Percentiles rank a stretch among this genome's conserved stretches.
These are phyloP conservation scores for Listronotus bonariensis DNA, from an alignment of 1,140 invertebrate genomes.

Conservation along the genomic window DNA sequence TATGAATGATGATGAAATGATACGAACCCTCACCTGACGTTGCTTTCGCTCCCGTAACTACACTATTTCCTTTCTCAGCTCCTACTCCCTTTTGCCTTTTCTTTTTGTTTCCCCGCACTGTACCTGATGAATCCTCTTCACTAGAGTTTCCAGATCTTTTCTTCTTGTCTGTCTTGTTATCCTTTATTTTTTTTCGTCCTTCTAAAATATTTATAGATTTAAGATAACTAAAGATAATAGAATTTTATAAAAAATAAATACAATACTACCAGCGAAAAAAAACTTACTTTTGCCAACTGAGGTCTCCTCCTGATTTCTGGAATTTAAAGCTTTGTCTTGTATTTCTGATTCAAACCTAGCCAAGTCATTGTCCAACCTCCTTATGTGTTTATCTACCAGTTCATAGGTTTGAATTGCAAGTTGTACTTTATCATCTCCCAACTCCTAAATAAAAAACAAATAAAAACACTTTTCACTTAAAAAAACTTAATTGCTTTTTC, in stretches of 20 bases:
- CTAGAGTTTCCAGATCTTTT: constrained; percentile 65
- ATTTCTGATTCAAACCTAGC: constrained; percentile 96
- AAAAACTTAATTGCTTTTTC: background rate
- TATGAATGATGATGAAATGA: constrained; percentile 39
- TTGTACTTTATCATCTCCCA: constrained; percentile 96
- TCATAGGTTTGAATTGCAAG: constrained; percentile 98
- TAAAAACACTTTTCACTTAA: constrained; percentile 9
- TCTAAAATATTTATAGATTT: constrained; percentile 51
- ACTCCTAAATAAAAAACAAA: constrained; percentile 61
- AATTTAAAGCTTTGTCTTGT: constrained; percentile 87
- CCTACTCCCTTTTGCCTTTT: constrained; percentile 67
- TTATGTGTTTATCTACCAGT: constrained; percentile 97
- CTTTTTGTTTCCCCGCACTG: constrained; percentile 65
- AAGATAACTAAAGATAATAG: too few relatives aligned
- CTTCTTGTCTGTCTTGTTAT: constrained; percentile 64
- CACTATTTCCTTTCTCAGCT: constrained; percentile 42
- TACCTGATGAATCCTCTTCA: constrained; percentile 66
- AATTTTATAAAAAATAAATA: too few relatives aligned
- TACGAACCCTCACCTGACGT: constrained; percentile 53
- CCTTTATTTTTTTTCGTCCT: constrained; percentile 64
- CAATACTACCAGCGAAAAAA: background rate
- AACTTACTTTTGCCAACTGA: constrained; percentile 59
- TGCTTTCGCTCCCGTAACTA: constrained; percentile 45
- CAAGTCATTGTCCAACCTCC: constrained; percentile 92
- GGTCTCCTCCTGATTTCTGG: constrained; percentile 66